Evolutionary conservation across 1,140 invertebrate genomes (phyloP).

Genomic region (Drosophila lacteicornis): DNA sequence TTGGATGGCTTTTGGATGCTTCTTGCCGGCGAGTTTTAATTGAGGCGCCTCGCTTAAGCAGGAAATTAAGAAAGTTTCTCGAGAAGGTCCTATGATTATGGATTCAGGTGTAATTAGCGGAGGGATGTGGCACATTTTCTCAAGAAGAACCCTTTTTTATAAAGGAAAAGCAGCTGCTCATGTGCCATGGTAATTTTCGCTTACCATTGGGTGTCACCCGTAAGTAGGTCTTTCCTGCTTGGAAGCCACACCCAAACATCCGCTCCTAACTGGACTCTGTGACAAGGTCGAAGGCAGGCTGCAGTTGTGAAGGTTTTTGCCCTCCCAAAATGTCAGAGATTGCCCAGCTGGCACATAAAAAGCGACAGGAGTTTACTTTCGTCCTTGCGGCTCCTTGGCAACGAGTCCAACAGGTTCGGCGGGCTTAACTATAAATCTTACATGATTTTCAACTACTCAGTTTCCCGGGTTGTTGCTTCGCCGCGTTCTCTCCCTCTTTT

Average conservation of each 20-base stretch:
- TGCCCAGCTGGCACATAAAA: constrained; percentile 22
- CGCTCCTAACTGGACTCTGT: background rate
- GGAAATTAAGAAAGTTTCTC: constrained; percentile 76
- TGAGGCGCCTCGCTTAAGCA: constrained; percentile 50
- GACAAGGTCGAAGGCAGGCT: constrained; percentile 14
- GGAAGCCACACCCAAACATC: constrained; percentile 7
- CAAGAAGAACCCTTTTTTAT: background rate
- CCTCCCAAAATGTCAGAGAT: constrained; percentile 3
- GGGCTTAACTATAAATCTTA: constrained; percentile 71
- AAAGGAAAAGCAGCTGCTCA: background rate
- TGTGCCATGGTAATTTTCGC: background rate
- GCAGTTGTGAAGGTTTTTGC: constrained; percentile 4
- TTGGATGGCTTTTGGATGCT: constrained; percentile 55
- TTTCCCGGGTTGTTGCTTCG: constrained; percentile 37
- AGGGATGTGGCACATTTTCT: constrained; percentile 4
- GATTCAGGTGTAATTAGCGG: constrained; percentile 14
- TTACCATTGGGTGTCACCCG: background rate
- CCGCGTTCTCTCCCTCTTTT: background rate
- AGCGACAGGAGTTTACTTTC: constrained; percentile 29
- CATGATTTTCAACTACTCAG: constrained; percentile 62
- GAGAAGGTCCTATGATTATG: constrained; percentile 29
- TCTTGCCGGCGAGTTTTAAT: constrained; percentile 72
- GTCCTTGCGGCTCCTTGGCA: constrained; percentile 2
- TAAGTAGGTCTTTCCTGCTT: constrained; percentile 10
- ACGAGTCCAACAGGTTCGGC: constrained; percentile 61